Base-by-base conservation (phyloP, 2,797 vertebrate genomes). In the Lutjanus campechanus region DNA sequence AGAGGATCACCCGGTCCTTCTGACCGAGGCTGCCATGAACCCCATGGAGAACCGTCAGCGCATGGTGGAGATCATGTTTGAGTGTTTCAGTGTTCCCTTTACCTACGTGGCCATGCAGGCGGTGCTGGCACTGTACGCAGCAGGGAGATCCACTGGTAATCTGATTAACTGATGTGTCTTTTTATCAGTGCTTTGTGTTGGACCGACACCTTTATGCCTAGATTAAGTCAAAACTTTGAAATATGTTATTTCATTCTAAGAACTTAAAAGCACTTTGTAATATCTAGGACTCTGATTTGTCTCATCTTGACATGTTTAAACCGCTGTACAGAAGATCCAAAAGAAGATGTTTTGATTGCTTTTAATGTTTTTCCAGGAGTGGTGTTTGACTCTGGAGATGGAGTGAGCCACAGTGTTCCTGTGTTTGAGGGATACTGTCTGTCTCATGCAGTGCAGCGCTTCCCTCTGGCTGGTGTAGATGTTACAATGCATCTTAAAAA, bases 381-480 rank as follows among this genome's bases (percentile, higher is more conserved):
- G 85, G 95, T 96, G 59, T 91, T 96, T 73, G 95, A 96, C 88
- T 96, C 96, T 54, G 96, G 96, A 29, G 93, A 96, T 11, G 94
- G 95, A 1, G 90, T 93, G 44, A 96, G 94, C 78, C 95, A 96
- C 90, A 95, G 94, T 17, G 95, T 96, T 0, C 96, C 96, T 0
- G 95, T 96, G 60, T 96, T 93, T 66, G 95, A 96, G 19, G 95
- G 95, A 0, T 95, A 96, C 85, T 83, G 83, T 77, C 88, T 96
- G 9, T 89, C 94, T 85, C 95, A 96, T 4, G 95, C 95, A 2
- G 90, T 96, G 22, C 95, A 96, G 76, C 92, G 94, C 83, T 93
- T 95, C 64, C 84, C 92, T 60, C 78, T 96, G 73, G 95, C 95
- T 11, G 96, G 96, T 9, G 59, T n/a, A 0, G 95, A 96, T 13